Conservation (phyloP, 2,888 invertebrate species). For the Lamellibrachia columna region DNA sequence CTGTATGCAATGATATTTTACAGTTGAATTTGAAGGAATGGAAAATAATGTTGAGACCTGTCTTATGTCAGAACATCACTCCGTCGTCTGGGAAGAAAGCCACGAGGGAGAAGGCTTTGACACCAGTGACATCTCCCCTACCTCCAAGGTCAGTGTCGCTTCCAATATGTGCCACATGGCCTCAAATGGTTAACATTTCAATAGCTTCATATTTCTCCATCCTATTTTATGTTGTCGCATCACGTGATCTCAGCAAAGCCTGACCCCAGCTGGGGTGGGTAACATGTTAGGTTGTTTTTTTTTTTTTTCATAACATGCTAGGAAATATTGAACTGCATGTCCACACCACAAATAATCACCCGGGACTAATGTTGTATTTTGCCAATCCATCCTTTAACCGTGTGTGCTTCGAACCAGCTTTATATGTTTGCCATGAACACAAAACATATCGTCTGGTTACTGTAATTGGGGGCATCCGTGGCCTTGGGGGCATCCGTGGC, state of each 20-base stretch:
- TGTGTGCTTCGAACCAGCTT: too few species aligned
- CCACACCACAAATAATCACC: too few species aligned
- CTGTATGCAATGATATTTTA: not conserved
- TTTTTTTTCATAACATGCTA: too few species aligned
- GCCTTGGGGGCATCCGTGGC: too few species aligned
- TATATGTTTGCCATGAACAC: too few species aligned
- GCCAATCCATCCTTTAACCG: too few species aligned
- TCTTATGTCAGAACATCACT: not conserved
- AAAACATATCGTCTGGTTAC: too few species aligned
- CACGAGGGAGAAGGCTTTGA: not conserved
- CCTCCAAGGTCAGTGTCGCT: not conserved
- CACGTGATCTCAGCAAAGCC: not conserved
- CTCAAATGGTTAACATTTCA: not conserved
- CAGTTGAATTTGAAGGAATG: not conserved
- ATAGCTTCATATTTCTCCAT: not conserved
- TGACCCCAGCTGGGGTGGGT: not conserved
- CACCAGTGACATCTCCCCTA: not conserved
- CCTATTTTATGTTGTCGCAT: not conserved
- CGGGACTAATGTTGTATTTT: too few species aligned
- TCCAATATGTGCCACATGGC: not conserved
- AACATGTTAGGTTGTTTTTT: not conserved
- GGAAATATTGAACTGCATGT: too few species aligned
- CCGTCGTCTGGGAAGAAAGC: not conserved
- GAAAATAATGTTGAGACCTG: not conserved
- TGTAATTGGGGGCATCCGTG: too few species aligned